Percentiles rank a stretch among this genome's conserved stretches.
Evolutionary conservation across 2,888 invertebrate species (phyloP).

Genomic region (Tanytarsus gracilentus): DNA sequence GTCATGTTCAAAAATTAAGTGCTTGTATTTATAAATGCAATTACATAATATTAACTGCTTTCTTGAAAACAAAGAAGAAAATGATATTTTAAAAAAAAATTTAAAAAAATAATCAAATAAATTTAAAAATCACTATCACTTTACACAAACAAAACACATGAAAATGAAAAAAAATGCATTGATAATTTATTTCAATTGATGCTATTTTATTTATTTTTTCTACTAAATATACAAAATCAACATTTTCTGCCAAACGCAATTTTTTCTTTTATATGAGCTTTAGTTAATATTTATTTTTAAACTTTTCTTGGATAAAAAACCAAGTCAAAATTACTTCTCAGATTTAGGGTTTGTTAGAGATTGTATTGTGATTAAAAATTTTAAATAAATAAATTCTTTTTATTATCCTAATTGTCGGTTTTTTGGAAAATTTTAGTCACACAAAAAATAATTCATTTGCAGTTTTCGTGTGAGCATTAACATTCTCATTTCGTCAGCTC

Average conservation of each 20-base stretch:
- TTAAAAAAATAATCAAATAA: not conserved
- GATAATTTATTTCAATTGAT: not conserved
- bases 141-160: slow-evolving; percentile 6
- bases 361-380: no score
- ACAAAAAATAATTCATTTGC: no score
- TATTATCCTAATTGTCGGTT: no score
- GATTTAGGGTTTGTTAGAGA: no score
- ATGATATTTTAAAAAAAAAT: not conserved
- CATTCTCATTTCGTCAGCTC: no score
- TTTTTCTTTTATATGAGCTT: not conserved
- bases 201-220: slow-evolving; percentile 6
- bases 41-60: not conserved
- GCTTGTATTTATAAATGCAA: not conserved
- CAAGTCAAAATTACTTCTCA: no score
- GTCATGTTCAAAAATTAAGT: slow-evolving; percentile 43
- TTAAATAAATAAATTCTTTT: no score
- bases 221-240: slow-evolving; percentile 4
- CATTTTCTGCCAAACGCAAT: no score
- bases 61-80: not conserved
- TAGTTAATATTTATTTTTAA: no score
- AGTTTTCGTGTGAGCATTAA: no score
- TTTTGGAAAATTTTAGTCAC: no score
- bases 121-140: not conserved
- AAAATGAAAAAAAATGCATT: slow-evolving; percentile 19
- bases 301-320: no score